Base-by-base conservation (phyloP, 2,888 invertebrate genomes). In the Gymnoscelis rufifasciata region DNA sequence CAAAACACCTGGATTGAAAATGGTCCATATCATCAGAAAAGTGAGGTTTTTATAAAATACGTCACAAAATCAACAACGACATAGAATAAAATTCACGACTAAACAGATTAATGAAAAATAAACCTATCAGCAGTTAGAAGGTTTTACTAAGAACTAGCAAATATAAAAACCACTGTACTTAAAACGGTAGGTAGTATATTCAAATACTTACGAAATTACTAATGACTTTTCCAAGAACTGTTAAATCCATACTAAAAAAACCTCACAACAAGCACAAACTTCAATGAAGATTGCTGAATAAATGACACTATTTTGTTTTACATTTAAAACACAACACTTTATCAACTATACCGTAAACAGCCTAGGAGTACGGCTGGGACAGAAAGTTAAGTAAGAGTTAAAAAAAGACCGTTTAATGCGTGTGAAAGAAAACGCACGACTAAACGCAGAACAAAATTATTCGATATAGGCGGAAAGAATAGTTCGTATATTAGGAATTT, bases 161-260 rank as follows among this genome's bases (percentile, higher is more conserved):
- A n/a, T n/a, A n/a, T n/a, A n/a, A n/a, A n/a, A n/a, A n/a, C n/a
- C n/a, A n/a, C n/a, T n/a, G n/a, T n/a, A n/a, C n/a, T n/a, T n/a
- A n/a, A n/a, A n/a, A n/a, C n/a, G n/a, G n/a, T n/a, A n/a, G n/a
- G n/a, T n/a, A n/a, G n/a, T n/a, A n/a, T n/a, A n/a, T n/a, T 12
- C 8, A 45, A n/a, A 43, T 71, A 84, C 86, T 87, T 65, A 86
- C 86, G 60, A 87, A 84, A 54, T 78, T 86, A 63, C 74, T 83
- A 47, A 86, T 82, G 48, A 73, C 74, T 62, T 71, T 78, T 38
- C 84, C 83, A 57, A 87, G 70, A 44, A 84, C 64, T 11, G 77
- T 71, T 37, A 86, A 60, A 76, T 86, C 86, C 86, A 86, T 86
- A 30, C 61, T 62, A 24, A 13, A 24, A 24, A 10, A 6, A 5